These are phyloP conservation scores for Fratercula arctica DNA, from an alignment of 2,797 vertebrate species.

Conservation along the genomic window DNA sequence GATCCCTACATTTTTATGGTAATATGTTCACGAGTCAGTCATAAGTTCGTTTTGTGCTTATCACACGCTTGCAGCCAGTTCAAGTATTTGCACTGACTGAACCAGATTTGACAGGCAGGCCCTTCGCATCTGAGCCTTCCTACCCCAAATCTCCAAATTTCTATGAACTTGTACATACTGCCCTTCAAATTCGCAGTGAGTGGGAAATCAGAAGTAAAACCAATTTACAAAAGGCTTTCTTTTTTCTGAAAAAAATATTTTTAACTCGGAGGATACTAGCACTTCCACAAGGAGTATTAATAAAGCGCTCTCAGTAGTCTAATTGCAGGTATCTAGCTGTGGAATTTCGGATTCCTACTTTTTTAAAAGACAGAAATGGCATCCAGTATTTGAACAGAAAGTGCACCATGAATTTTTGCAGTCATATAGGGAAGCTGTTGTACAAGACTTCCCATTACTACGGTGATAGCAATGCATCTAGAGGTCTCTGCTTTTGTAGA, in stretches of 20 bases:
- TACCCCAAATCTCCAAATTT: background rate
- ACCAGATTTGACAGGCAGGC: background rate
- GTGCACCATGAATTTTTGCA: background rate
- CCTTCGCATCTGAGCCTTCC: background rate
- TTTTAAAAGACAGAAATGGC: background rate
- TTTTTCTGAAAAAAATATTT: background rate
- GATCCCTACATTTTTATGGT: background rate
- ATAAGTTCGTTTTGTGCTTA: background rate
- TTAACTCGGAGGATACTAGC: background rate
- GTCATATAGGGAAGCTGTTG: background rate
- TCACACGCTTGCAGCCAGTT: background rate
- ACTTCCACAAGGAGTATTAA: background rate
- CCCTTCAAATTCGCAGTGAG: background rate
- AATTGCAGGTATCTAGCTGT: background rate
- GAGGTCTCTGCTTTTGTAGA: background rate
- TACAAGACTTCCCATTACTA: background rate
- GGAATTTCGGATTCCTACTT: background rate
- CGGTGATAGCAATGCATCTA: rapidly evolving
- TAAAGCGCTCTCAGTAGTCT: background rate
- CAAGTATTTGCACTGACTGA: background rate
- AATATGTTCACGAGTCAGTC: background rate
- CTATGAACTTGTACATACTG: background rate
- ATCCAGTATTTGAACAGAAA: background rate
- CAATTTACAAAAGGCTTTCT: background rate
- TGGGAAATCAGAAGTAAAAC: background rate